Percentiles rank a stretch among this genome's conserved stretches.
Evolutionary conservation across 2,888 invertebrate species (phyloP).

Genomic region (Andrena trimmerana): DNA sequence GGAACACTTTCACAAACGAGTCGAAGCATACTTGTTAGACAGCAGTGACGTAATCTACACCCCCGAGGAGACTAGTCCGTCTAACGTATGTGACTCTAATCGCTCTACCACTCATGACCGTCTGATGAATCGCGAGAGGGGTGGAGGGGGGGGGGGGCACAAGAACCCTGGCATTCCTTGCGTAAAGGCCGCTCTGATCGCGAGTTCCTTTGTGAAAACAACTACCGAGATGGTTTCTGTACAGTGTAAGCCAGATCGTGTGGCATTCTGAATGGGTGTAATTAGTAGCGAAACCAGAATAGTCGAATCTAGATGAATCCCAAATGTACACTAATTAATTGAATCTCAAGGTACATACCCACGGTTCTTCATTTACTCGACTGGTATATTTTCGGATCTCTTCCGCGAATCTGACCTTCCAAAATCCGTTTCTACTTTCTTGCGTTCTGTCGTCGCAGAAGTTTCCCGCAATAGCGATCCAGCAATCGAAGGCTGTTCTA

Average conservation of each 20-base stretch:
- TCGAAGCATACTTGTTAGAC: background rate
- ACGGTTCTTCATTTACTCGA: too few species aligned
- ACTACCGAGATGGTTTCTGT: too few species aligned
- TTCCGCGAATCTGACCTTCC: background rate
- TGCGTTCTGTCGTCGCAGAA: background rate
- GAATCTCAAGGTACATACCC: background rate
- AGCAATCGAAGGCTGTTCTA: slow-evolving; percentile 6
- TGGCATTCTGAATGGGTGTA: too few species aligned
- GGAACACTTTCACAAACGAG: background rate
- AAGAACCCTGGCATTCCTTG: slow-evolving; percentile 1
- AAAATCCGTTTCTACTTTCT: background rate
- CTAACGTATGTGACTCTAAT: background rate
- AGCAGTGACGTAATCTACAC: background rate
- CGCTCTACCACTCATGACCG: background rate
- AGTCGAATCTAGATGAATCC: slow-evolving; percentile 9
- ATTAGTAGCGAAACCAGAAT: too few species aligned
- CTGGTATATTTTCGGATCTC: too few species aligned
- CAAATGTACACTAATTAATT: slow-evolving; percentile 10
- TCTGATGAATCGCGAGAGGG: too few species aligned
- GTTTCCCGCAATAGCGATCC: background rate
- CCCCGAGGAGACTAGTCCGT: background rate
- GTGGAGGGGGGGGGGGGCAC: background rate
- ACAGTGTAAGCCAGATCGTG: too few species aligned
- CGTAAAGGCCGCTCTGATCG: background rate
- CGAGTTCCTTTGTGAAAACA: background rate